Percentiles rank a stretch among this genome's conserved stretches.
Conservation (phyloP, 2,888 invertebrate species). For the Synanthedon formicaeformis region DNA sequence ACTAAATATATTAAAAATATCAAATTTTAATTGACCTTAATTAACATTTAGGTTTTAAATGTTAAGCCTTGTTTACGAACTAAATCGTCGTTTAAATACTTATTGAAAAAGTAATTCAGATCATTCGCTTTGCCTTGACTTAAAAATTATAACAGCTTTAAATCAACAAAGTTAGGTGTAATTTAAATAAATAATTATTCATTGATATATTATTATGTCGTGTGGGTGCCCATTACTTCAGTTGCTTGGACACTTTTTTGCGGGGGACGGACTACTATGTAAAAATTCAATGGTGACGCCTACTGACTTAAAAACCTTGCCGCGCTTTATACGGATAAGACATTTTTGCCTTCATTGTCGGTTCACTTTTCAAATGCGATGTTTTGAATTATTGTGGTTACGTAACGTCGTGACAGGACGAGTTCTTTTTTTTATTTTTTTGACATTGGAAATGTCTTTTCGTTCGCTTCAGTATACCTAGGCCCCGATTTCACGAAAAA, state of each 20-base stretch:
- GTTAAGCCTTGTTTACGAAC: too few relatives aligned
- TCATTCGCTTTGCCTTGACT: not conserved
- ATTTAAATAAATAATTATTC: slow-evolving; percentile 8
- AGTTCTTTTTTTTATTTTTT: not conserved
- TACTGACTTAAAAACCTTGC: slow-evolving; percentile 37
- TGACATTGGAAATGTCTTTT: too few relatives aligned
- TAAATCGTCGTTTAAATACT: too few relatives aligned
- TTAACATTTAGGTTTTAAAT: too few relatives aligned
- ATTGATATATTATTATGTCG: slow-evolving; percentile 11
- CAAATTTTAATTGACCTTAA: too few relatives aligned
- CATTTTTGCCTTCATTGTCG: slow-evolving; percentile 35
- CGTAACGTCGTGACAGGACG: not conserved
- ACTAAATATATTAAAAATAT: too few relatives aligned
- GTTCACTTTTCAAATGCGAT: slow-evolving; percentile 17
- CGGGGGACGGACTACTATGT: slow-evolving; percentile 23
- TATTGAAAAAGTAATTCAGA: too few relatives aligned
- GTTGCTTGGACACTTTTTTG: slow-evolving; percentile 34
- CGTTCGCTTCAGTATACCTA: too few relatives aligned
- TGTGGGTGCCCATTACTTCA: slow-evolving; percentile 32
- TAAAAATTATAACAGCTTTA: not conserved
- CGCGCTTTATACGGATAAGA: slow-evolving; percentile 34
- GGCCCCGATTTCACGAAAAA: too few relatives aligned
- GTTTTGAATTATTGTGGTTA: not conserved
- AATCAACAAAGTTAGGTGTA: slow-evolving; percentile 1
- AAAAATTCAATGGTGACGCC: slow-evolving; percentile 50